Evolutionary conservation across 2,113 vertebrate species (phyloP).

Genomic region (Nycticorax nycticorax): DNA sequence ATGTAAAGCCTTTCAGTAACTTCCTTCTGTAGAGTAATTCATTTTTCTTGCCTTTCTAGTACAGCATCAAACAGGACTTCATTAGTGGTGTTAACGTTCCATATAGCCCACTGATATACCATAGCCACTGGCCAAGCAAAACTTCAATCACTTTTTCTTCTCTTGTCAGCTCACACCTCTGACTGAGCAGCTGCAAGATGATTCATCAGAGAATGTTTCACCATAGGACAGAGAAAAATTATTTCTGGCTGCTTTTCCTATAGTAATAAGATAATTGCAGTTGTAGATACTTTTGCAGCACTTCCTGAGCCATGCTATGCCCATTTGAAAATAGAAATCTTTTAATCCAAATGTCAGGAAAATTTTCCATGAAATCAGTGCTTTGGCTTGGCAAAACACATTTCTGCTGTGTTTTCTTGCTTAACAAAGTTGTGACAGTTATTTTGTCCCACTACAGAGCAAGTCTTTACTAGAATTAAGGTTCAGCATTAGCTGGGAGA

Average conservation of each 20-base stretch:
- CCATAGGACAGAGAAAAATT: slow-evolving; percentile 10
- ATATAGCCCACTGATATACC: not conserved
- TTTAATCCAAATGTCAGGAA: slow-evolving; percentile 47
- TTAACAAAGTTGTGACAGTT: not conserved
- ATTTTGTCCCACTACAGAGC: not conserved
- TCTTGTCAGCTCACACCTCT: slow-evolving; percentile 48
- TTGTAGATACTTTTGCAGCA: slow-evolving; percentile 8
- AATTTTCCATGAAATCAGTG: slow-evolving; percentile 12
- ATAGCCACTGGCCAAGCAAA: slow-evolving; percentile 45
- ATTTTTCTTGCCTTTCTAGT: slow-evolving; percentile 12
- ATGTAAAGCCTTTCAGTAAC: not conserved
- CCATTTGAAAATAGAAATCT: slow-evolving; percentile 37
- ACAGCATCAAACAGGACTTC: slow-evolving; percentile 20
- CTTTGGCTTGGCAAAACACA: not conserved
- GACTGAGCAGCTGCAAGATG: slow-evolving; percentile 46
- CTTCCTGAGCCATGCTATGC: not conserved
- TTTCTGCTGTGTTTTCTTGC: not conserved
- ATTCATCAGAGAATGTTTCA: slow-evolving; percentile 37
- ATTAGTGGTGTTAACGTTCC: slow-evolving; percentile 20
- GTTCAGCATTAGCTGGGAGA: not conserved
- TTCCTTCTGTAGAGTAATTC: not conserved
- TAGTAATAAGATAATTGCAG: slow-evolving; percentile 48
- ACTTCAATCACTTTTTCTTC: slow-evolving; percentile 52
- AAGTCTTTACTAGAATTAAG: not conserved
- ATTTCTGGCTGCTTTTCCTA: slow-evolving; percentile 30